Percentiles rank a stretch among this genome's conserved stretches.
phyloP scores from a whole-genome alignment of 1,140 invertebrate genomes.

The Cephus cinctus region DNA sequence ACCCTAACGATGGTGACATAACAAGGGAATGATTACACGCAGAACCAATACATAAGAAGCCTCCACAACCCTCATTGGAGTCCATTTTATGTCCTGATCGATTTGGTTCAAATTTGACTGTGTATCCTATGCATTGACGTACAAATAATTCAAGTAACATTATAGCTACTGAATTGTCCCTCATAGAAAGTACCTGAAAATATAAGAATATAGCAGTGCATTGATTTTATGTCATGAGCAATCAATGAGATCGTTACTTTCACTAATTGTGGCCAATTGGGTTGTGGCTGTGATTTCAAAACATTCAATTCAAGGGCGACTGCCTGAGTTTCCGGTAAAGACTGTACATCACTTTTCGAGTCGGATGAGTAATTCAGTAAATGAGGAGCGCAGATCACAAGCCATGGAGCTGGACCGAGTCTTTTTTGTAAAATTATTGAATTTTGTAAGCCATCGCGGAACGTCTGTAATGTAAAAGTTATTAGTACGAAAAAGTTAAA shows the following conservation, averaged over 20 bases:
- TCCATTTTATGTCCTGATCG: constrained; percentile 49
- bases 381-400: constrained; percentile 64
- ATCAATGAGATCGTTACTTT: constrained; percentile 55
- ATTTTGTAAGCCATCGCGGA: constrained; percentile 59
- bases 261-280: constrained; percentile 70
- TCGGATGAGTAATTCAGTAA: constrained; percentile 57
- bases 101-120: constrained; percentile 16
- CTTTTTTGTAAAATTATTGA: constrained; percentile 56
- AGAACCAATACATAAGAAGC: constrained; percentile 65
- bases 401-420: constrained; percentile 63
- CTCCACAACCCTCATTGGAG: constrained; percentile 54
- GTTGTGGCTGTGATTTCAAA: constrained; percentile 71
- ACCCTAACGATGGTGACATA: constrained; percentile 28
- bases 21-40: constrained; percentile 37
- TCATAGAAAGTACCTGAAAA: constrained; percentile 65
- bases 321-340: constrained; percentile 59
- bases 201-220: constrained; percentile 1
- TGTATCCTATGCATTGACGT: constrained; percentile 27
- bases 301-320: constrained; percentile 70
- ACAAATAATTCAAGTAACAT: constrained; percentile 39
- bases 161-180: constrained; percentile 56
- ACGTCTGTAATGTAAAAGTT: constrained; percentile 47
- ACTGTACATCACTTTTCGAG: constrained; percentile 44
- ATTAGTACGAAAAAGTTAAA: constrained; percentile 1
- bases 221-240: constrained; percentile 2